phyloP scores from a whole-genome alignment of 2,888 invertebrate species.

The Orchesellides sinensis region DNA sequence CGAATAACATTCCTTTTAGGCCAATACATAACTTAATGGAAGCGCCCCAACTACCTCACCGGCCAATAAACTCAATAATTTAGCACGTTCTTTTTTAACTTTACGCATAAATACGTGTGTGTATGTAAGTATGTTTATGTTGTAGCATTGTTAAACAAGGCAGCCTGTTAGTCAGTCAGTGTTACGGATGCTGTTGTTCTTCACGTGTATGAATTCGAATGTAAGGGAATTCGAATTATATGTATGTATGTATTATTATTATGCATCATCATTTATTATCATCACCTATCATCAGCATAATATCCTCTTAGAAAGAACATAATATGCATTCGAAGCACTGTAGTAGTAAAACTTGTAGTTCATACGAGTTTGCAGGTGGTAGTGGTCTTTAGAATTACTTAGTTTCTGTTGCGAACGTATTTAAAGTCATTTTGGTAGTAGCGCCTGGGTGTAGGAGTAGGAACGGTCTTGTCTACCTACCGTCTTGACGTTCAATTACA shows the following conservation, averaged over 20 bases:
- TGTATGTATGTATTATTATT: not conserved
- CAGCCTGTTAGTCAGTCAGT: constrained; percentile 49
- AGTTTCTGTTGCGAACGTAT: too few relatives aligned
- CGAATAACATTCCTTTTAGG: not conserved
- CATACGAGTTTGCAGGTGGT: constrained; percentile 11
- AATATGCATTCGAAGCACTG: not conserved
- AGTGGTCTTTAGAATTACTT: too few relatives aligned
- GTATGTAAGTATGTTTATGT: constrained; percentile 7
- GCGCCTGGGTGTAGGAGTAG: too few relatives aligned
- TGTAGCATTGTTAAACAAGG: constrained; percentile 42
- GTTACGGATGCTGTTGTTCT: constrained; percentile 49
- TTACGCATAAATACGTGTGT: constrained; percentile 19
- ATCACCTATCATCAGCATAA: constrained; percentile 28
- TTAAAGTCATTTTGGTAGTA: too few relatives aligned
- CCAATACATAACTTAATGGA: not conserved
- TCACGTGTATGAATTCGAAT: not conserved
- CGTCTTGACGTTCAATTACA: too few relatives aligned
- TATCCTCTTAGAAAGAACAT: constrained; percentile 17
- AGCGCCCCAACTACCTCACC: not conserved
- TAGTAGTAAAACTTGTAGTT: constrained; percentile 6
- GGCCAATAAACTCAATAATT: constrained; percentile 43
- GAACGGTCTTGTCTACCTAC: too few relatives aligned
- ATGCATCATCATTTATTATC: not conserved
- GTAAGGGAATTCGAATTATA: not conserved
- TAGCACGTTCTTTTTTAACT: constrained; percentile 35